phyloP scores from a whole-genome alignment of 2,888 invertebrate species.

The Pasiphila rectangulata region DNA sequence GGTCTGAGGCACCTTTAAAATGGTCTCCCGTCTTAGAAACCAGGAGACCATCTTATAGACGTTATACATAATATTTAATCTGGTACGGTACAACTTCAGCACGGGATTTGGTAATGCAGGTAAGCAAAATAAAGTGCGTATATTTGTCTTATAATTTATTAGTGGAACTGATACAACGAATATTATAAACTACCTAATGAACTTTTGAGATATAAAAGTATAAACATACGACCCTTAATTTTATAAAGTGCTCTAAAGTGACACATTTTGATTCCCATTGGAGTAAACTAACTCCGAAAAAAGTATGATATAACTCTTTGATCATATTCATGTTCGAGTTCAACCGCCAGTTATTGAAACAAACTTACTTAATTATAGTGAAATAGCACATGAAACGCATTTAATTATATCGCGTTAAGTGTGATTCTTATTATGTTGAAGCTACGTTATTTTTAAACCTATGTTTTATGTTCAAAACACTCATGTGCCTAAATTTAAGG shows the following conservation, averaged over 20 bases:
- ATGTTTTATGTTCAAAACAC: no score
- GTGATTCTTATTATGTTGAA: no score
- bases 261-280: slow-evolving; percentile 38
- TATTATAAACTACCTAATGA: slow-evolving; percentile 47
- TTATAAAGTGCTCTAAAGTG: slow-evolving; percentile 40
- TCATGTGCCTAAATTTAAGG: no score
- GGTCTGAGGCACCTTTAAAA: not conserved
- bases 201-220: slow-evolving; percentile 70
- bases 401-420: no score
- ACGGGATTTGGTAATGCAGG: slow-evolving; percentile 65
- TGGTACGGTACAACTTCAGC: slow-evolving; percentile 22
- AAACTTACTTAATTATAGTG: slow-evolving; percentile 3
- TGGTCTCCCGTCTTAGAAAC: not conserved
- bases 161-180: slow-evolving; percentile 68
- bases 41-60: no score
- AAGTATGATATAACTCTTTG: slow-evolving; percentile 32
- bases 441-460: no score
- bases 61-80: slow-evolving; percentile 5
- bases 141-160: slow-evolving; percentile 74
- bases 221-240: slow-evolving; percentile 53
- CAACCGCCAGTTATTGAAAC: slow-evolving; percentile 12
- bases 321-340: slow-evolving; percentile 12
- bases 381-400: not conserved
- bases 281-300: slow-evolving; percentile 35
- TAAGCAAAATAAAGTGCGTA: slow-evolving; percentile 75